Evolutionary conservation across 2,113 vertebrate genomes (phyloP).

Genomic region (Hippoglossus stenolepis): DNA sequence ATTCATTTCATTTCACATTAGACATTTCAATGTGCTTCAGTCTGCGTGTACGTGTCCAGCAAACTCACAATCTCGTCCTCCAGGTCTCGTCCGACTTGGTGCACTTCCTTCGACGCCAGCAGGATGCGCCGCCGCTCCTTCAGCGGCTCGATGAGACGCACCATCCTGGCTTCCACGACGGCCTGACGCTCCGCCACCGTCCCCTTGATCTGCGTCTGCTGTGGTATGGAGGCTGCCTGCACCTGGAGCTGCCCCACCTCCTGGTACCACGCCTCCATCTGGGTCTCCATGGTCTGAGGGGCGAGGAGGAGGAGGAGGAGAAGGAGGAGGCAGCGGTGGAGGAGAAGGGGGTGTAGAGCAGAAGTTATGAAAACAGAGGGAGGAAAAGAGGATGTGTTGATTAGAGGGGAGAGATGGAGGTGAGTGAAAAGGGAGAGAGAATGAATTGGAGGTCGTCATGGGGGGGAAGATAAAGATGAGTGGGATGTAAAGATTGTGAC

Average conservation of each 20-base stretch:
- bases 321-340: neutral
- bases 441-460: constrained; percentile 11
- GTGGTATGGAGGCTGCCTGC: constrained; percentile 85
- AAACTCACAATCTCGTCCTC: constrained; percentile 92
- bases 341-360: neutral
- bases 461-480: constrained; percentile 10
- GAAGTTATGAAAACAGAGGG: constrained; percentile 11
- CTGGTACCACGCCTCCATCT: constrained; percentile 92
- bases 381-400: constrained; percentile 3
- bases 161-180: constrained; percentile 87
- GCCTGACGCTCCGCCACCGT: constrained; percentile 83
- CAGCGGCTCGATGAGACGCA: constrained; percentile 91
- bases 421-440: constrained; percentile 15
- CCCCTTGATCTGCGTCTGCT: constrained; percentile 83
- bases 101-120: constrained; percentile 93
- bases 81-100: constrained; percentile 91
- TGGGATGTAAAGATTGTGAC: constrained; percentile 14
- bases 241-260: constrained; percentile 90
- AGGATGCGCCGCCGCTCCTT: constrained; percentile 90
- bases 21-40: no score
- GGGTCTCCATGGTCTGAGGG: constrained; percentile 89
- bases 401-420: constrained; percentile 6
- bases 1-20: neutral
- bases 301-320: neutral
- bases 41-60: neutral